These are phyloP conservation scores for Lepidurus packardi DNA, from an alignment of 1,140 invertebrate genomes.

Conservation along the genomic window DNA sequence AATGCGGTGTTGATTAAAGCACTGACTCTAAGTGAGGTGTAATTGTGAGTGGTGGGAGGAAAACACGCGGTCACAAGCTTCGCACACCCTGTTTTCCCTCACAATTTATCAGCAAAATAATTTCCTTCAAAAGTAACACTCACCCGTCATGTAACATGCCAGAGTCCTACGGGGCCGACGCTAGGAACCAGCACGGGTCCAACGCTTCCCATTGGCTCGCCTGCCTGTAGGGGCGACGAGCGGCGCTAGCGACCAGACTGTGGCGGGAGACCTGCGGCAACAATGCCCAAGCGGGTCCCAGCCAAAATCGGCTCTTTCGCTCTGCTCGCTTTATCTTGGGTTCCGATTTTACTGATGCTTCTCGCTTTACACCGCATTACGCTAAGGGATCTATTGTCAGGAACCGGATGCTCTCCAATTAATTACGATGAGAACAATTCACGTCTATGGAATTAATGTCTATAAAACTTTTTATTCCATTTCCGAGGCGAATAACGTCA, in stretches of 20 bases:
- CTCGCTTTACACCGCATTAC: no score
- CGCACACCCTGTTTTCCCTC: slow-evolving; percentile 46
- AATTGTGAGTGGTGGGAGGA: slow-evolving; percentile 12
- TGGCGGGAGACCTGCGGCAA: background rate
- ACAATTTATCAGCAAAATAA: slow-evolving; percentile 51
- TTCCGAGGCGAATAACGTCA: no score
- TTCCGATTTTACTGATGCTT: no score
- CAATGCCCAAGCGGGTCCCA: background rate
- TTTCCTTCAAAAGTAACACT: slow-evolving; percentile 51
- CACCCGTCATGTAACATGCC: slow-evolving; percentile 53
- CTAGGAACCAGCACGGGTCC: slow-evolving; percentile 37
- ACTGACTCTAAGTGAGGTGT: slow-evolving; percentile 15
- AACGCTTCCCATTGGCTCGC: slow-evolving; percentile 38
- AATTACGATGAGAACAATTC: no score
- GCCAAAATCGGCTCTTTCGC: background rate
- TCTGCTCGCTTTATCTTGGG: no score
- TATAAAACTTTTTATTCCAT: no score
- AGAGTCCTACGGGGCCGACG: slow-evolving; percentile 48
- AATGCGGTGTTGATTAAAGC: background rate
- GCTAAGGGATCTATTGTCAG: no score
- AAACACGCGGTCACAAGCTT: slow-evolving; percentile 27
- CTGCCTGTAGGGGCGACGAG: slow-evolving; percentile 37
- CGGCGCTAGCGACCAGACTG: slow-evolving; percentile 32
- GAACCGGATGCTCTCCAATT: no score
- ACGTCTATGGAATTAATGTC: no score